These are phyloP conservation scores for Alectura lathami DNA, from an alignment of 2,113 vertebrate genomes.

Conservation along the genomic window DNA sequence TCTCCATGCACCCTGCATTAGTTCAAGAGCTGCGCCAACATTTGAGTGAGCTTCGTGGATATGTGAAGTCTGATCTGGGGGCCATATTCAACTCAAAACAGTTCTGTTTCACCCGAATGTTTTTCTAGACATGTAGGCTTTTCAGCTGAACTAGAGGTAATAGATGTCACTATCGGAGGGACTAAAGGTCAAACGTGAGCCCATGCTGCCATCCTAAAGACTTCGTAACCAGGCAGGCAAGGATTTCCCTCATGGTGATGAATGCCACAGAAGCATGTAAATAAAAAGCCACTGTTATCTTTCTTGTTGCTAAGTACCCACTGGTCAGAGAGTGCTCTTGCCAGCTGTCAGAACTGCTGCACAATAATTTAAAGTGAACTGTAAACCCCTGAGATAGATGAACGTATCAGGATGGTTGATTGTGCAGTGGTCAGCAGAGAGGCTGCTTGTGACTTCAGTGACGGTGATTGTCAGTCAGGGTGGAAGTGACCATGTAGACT, in stretches of 20 bases:
- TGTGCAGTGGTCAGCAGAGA: not conserved
- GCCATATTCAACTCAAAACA: not conserved
- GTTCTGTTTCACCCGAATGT: not conserved
- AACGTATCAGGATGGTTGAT: conserved; percentile 6
- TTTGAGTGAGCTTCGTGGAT: not conserved
- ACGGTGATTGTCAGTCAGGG: rapidly evolving
- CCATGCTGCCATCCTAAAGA: not conserved
- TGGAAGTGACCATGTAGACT: not conserved
- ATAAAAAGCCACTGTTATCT: conserved; percentile 19
- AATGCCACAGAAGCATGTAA: not conserved
- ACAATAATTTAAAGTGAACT: conserved; percentile 25
- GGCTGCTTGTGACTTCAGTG: not conserved
- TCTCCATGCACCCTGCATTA: not conserved
- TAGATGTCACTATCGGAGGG: not conserved
- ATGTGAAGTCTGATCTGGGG: not conserved
- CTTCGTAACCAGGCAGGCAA: not conserved
- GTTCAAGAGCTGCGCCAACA: not conserved
- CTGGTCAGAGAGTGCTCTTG: not conserved
- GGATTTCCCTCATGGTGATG: conserved; percentile 25
- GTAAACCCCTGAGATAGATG: conserved; percentile 32
- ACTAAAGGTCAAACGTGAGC: not conserved
- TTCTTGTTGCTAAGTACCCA: conserved; percentile 39
- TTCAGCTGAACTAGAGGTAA: not conserved
- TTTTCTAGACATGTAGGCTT: not conserved
- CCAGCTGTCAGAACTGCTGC: conserved; percentile 27